phyloP scores from a whole-genome alignment of 1,140 invertebrate species.

The Choristoneura fumiferana region DNA sequence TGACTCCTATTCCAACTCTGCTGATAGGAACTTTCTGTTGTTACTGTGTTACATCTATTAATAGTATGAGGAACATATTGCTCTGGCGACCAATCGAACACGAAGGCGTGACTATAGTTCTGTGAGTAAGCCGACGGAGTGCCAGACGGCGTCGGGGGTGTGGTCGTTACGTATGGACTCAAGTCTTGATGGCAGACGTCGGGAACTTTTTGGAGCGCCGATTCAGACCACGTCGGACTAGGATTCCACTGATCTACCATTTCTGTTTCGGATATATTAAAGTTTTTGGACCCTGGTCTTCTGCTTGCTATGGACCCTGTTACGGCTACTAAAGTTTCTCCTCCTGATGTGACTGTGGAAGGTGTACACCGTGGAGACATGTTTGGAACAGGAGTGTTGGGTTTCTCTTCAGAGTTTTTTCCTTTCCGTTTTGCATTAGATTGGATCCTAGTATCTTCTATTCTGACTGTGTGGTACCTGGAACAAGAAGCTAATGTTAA shows the following conservation, averaged over 20 bases:
- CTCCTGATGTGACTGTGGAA: slow-evolving; percentile 46
- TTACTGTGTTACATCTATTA: slow-evolving; percentile 75
- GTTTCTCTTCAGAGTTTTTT: slow-evolving; percentile 59
- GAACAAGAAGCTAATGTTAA: slow-evolving; percentile 59
- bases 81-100: slow-evolving; percentile 87
- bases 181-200: slow-evolving; percentile 89
- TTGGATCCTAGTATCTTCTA: slow-evolving; percentile 66
- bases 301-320: slow-evolving; percentile 60
- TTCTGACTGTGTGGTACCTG: slow-evolving; percentile 63
- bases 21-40: slow-evolving; percentile 75
- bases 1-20: slow-evolving; percentile 71
- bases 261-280: slow-evolving; percentile 80
- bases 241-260: slow-evolving; percentile 90
- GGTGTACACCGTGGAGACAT: slow-evolving; percentile 58
- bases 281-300: slow-evolving; percentile 68
- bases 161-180: slow-evolving; percentile 88
- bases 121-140: slow-evolving; percentile 81
- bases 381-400: slow-evolving; percentile 55
- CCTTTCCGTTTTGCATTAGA: slow-evolving; percentile 68
- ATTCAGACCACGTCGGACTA: slow-evolving; percentile 90
- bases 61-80: slow-evolving; percentile 83
- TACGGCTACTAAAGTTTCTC: slow-evolving; percentile 62
- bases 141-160: slow-evolving; percentile 88
- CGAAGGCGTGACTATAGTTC: slow-evolving; percentile 80
- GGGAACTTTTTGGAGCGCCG: slow-evolving; percentile 87